A percentile compares a stretch with the other conserved stretches of the same genome.
These are phyloP conservation scores for Diloba caeruleocephala DNA, from an alignment of 2,888 invertebrate genomes.

Conservation along the genomic window DNA sequence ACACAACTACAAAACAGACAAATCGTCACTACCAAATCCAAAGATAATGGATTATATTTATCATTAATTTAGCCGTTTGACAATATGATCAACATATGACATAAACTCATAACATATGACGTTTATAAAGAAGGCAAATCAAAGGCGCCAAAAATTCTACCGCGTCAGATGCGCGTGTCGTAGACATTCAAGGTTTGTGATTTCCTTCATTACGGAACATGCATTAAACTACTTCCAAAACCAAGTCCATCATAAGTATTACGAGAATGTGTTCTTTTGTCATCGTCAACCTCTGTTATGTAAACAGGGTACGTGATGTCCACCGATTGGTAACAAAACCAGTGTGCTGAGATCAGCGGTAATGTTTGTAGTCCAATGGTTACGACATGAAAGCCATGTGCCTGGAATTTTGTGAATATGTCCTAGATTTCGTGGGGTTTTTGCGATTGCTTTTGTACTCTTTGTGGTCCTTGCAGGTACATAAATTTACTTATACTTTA, in stretches of 20 bases:
- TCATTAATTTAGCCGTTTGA: too few relatives aligned
- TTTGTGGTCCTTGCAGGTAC: neutral
- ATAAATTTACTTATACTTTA: neutral
- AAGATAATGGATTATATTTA: too few relatives aligned
- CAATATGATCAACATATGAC: too few relatives aligned
- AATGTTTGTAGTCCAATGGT: constrained; percentile 1
- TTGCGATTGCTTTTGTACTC: neutral
- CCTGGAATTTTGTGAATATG: constrained; percentile 2
- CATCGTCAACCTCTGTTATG: constrained; percentile 22
- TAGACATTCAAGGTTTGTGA: neutral
- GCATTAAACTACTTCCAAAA: neutral
- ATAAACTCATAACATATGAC: too few relatives aligned
- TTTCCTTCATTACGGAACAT: constrained; percentile 1
- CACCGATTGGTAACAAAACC: constrained; percentile 1
- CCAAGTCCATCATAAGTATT: constrained; percentile 1
- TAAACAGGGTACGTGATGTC: constrained; percentile 8
- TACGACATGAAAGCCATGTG: constrained; percentile 1
- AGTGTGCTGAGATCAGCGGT: constrained; percentile 7
- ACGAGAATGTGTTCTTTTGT: constrained; percentile 8
- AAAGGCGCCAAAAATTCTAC: constrained; percentile 1
- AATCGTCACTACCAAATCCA: too few relatives aligned
- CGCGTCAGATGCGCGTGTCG: neutral
- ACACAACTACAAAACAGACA: too few relatives aligned
- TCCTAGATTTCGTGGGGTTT: constrained; percentile 3
- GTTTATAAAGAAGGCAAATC: too few relatives aligned